Evolutionary conservation across 2,888 invertebrate species (phyloP).

Genomic region (Cheiracanthium punctorium): DNA sequence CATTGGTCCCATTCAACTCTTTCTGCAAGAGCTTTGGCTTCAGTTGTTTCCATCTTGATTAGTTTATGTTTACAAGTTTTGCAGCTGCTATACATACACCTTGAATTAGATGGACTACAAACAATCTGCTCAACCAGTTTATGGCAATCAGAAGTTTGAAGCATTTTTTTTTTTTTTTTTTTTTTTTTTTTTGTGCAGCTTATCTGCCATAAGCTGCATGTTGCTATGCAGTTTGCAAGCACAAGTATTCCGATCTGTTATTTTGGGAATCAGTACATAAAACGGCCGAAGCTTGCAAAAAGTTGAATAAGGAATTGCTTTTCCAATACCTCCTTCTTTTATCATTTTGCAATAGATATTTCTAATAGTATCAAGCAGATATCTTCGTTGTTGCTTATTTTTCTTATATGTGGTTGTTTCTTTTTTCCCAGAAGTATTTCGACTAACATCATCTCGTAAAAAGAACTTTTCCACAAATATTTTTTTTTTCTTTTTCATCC

Average conservation of each 20-base stretch:
- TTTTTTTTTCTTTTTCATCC: too few relatives aligned
- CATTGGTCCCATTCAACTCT: not conserved
- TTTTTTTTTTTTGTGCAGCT: too few relatives aligned
- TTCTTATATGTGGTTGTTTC: too few relatives aligned
- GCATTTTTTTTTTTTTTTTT: too few relatives aligned
- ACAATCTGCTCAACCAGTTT: not conserved
- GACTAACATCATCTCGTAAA: not conserved
- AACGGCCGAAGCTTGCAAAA: not conserved
- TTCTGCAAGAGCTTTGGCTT: not conserved
- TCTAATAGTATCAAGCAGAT: not conserved
- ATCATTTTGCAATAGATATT: not conserved
- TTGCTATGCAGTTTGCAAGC: not conserved
- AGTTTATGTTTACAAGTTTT: not conserved
- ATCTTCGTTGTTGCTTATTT: not conserved
- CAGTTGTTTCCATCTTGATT: not conserved
- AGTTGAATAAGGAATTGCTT: not conserved
- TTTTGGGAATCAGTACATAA: not conserved
- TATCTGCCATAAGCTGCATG: not conserved
- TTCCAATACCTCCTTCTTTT: too few relatives aligned
- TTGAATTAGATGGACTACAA: not conserved
- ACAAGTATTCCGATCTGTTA: too few relatives aligned
- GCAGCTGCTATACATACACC: not conserved
- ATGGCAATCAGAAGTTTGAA: too few relatives aligned
- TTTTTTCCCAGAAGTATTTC: not conserved
- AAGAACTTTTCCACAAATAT: too few relatives aligned